These are phyloP conservation scores for Adela reaumurella DNA, from an alignment of 2,888 invertebrate species.

Conservation along the genomic window DNA sequence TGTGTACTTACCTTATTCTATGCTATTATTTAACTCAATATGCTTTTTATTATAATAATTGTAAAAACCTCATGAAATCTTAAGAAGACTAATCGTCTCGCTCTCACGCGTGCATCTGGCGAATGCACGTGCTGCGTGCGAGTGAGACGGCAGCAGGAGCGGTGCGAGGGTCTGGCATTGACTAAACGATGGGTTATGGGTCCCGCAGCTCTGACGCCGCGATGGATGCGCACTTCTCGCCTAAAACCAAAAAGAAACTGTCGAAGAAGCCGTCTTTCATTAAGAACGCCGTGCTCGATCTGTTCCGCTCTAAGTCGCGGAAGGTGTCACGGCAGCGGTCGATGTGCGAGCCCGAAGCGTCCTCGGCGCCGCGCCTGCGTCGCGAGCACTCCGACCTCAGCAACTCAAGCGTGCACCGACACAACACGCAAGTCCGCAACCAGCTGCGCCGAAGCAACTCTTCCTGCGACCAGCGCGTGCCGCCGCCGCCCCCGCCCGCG, in stretches of 20 bases:
- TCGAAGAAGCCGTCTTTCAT: constrained; percentile 55
- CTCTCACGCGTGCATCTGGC: no score
- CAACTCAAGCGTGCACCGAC: no score
- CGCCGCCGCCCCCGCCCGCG: constrained; percentile 32
- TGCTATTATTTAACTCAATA: neutral
- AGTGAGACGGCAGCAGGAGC: neutral
- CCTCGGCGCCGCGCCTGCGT: neutral
- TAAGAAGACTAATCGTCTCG: no score
- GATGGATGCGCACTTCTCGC: constrained; percentile 51
- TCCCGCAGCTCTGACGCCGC: constrained; percentile 53
- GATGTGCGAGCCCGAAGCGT: constrained; percentile 35
- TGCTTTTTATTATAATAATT: constrained; percentile 14
- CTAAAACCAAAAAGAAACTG: constrained; percentile 57
- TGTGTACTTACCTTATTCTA: neutral
- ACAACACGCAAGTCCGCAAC: constrained; percentile 38
- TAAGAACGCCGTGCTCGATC: constrained; percentile 51
- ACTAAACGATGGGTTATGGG: constrained; percentile 4
- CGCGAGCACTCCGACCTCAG: neutral
- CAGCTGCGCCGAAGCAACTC: constrained; percentile 51
- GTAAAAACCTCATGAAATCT: no score
- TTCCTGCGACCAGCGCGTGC: constrained; percentile 43
- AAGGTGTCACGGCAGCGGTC: constrained; percentile 52
- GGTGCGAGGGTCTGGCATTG: no score
- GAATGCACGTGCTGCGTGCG: neutral
- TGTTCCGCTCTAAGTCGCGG: constrained; percentile 54